Conservation (phyloP, 2,797 vertebrate genomes). For the Sarcoramphus papa region DNA sequence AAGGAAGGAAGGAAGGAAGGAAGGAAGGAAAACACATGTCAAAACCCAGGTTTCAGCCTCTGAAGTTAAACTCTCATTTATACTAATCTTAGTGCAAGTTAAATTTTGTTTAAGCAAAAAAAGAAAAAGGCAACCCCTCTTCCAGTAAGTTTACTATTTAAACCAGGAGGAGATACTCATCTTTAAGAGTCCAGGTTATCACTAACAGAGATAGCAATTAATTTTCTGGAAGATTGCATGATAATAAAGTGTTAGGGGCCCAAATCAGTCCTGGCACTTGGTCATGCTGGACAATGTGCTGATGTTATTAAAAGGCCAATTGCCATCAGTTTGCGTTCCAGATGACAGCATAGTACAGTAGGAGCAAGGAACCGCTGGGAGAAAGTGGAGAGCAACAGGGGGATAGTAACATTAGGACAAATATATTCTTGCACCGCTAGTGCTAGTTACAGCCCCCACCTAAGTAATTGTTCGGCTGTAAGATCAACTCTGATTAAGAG, state of each 20-base stretch:
- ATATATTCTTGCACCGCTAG: not conserved
- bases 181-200: not conserved
- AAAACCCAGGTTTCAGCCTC: not conserved
- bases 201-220: not conserved
- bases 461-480: not conserved
- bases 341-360: not conserved
- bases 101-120: not conserved
- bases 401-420: not conserved
- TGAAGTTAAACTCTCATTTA: not conserved
- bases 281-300: not conserved
- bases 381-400: not conserved
- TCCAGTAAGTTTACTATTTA: not conserved
- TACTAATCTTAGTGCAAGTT: not conserved
- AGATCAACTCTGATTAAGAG: not conserved
- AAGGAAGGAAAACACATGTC: not conserved
- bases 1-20: too few relatives aligned
- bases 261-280: not conserved
- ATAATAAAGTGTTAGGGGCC: not conserved
- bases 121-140: not conserved
- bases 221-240: not conserved
- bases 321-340: not conserved
- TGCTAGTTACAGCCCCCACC: not conserved
- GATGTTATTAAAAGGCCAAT: constrained; percentile 8
- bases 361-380: not conserved
- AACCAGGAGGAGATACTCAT: not conserved